These are phyloP conservation scores for Leptobrachium leishanense DNA, from an alignment of 2,113 vertebrate species.

Conservation along the genomic window DNA sequence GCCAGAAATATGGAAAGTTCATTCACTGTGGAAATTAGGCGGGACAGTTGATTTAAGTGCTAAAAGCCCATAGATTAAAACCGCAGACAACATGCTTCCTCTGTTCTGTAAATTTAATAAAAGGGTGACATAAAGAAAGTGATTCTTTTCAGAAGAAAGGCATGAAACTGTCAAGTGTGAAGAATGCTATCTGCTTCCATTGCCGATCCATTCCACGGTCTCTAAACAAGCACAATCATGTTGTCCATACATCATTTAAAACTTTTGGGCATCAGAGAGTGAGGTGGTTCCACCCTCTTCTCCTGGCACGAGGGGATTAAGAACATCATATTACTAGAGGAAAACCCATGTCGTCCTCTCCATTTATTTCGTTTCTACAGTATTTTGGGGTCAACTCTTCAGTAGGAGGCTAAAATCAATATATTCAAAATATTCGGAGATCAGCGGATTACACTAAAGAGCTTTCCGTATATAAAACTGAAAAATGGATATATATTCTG, in stretches of 20 bases:
- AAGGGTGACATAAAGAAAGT: conserved; percentile 33
- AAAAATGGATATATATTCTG: no score
- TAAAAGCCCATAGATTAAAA: conserved; percentile 27
- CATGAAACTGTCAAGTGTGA: conserved; percentile 29
- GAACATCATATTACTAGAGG: no score
- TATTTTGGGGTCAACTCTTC: no score
- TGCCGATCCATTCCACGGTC: not conserved
- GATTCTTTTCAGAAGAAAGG: conserved; percentile 24
- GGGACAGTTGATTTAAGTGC: conserved; percentile 39
- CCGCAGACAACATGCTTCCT: conserved; percentile 36
- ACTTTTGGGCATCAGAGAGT: not conserved
- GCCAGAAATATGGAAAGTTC: conserved; percentile 14
- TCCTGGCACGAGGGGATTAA: no score
- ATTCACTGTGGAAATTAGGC: conserved; percentile 39
- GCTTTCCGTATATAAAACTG: no score
- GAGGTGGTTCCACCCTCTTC: no score
- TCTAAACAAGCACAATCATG: conserved; percentile 25
- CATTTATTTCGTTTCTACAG: no score
- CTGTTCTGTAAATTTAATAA: conserved; percentile 39
- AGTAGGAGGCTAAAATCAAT: no score
- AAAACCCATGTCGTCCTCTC: no score
- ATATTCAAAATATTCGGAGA: no score
- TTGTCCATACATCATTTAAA: conserved; percentile 16
- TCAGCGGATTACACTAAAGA: no score
- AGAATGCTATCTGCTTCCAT: conserved; percentile 15